phyloP scores from a whole-genome alignment of 2,797 vertebrate species.

The Emys orbicularis region DNA sequence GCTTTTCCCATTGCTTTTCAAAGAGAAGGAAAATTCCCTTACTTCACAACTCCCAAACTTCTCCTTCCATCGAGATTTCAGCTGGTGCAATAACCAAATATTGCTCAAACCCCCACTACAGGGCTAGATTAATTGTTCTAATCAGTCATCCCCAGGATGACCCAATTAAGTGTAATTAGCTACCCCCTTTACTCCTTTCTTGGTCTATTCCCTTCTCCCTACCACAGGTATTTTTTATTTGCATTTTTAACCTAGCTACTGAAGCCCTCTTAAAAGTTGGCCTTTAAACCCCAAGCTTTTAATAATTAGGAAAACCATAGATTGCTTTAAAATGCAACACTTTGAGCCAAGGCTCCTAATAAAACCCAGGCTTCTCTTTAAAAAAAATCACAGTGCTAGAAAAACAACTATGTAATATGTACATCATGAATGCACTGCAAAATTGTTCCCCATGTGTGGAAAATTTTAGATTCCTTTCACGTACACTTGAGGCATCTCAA shows the following conservation, averaged over 20 bases:
- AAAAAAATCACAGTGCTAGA: neutral
- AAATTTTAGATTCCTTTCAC: slow-evolving; percentile 46
- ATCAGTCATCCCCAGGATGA: neutral
- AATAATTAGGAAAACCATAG: neutral
- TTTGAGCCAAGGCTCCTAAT: neutral
- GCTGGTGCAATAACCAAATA: neutral
- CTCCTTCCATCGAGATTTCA: neutral
- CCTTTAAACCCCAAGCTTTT: neutral
- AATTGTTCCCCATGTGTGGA: neutral
- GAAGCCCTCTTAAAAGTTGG: neutral
- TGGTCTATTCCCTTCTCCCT: neutral
- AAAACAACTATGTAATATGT: slow-evolving; percentile 30
- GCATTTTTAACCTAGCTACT: neutral
- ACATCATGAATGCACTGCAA: slow-evolving; percentile 15
- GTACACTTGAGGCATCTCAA: slow-evolving; percentile 20
- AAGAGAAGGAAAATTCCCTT: neutral
- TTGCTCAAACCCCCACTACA: neutral
- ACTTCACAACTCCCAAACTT: neutral
- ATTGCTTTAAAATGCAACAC: neutral
- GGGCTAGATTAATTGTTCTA: neutral
- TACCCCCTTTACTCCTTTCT: neutral
- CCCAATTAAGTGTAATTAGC: neutral
- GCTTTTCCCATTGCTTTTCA: neutral
- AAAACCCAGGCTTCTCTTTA: slow-evolving; percentile 3
- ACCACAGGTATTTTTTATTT: neutral